Percentiles rank a stretch among this genome's conserved stretches.
These are phyloP conservation scores for Clistopyga incitator DNA, from an alignment of 2,888 invertebrate species.

Conservation along the genomic window DNA sequence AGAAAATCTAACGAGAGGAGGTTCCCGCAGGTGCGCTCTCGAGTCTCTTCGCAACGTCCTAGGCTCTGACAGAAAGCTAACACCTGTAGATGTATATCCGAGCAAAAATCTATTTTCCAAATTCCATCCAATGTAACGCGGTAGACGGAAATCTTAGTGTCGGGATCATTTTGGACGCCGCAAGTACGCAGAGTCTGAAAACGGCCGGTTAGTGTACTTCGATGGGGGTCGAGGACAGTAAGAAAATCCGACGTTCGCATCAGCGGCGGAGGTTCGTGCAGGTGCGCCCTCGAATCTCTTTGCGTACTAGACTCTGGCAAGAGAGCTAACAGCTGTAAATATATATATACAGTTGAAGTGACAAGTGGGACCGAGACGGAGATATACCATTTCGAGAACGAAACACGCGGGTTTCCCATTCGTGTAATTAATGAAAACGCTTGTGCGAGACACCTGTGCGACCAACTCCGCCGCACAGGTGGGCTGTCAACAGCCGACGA, in stretches of 20 bases:
- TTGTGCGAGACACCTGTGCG: constrained; percentile 80
- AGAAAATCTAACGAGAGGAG: too few relatives aligned
- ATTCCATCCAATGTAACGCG: not conserved
- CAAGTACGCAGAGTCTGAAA: constrained; percentile 26
- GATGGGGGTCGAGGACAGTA: constrained; percentile 67
- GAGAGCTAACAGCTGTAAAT: not conserved
- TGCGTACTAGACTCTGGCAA: not conserved
- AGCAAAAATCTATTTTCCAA: too few relatives aligned
- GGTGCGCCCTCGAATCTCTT: constrained; percentile 67
- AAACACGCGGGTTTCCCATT: constrained; percentile 63
- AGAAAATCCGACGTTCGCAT: constrained; percentile 63
- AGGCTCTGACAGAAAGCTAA: too few relatives aligned
- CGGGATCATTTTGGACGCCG: not conserved
- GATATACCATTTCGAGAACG: constrained; percentile 54
- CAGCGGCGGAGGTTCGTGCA: constrained; percentile 51
- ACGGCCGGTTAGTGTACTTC: constrained; percentile 53
- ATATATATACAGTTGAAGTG: constrained; percentile 8
- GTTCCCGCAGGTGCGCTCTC: too few relatives aligned
- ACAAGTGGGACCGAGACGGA: constrained; percentile 17
- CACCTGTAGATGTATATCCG: too few relatives aligned
- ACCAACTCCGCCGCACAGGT: constrained; percentile 77
- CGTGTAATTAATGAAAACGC: constrained; percentile 79
- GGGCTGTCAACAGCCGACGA: constrained; percentile 58
- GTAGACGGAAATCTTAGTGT: not conserved
- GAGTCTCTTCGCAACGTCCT: too few relatives aligned